phyloP scores from a whole-genome alignment of 2,888 invertebrate genomes.

The Cantharis flavilabris region DNA sequence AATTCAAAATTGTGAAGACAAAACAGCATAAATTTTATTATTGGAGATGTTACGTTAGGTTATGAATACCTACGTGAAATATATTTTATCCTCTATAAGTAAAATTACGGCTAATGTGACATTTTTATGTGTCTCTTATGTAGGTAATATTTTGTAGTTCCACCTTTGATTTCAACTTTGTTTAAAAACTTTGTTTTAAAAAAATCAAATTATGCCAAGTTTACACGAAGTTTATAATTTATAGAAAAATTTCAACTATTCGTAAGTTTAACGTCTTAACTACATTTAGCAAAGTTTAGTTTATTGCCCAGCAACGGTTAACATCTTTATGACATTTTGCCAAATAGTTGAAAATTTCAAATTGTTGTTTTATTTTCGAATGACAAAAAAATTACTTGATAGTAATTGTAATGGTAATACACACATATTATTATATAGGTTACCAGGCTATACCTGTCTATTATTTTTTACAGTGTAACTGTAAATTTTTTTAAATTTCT shows the following conservation, averaged over 20 bases:
- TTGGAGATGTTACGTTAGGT: background rate
- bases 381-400: too few species aligned
- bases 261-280: background rate
- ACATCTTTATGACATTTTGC: too few species aligned
- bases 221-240: background rate
- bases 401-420: too few species aligned
- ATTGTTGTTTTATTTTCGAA: too few species aligned
- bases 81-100: background rate
- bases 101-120: background rate
- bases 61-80: background rate
- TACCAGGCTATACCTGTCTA: too few species aligned
- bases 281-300: too few species aligned
- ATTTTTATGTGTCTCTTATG: background rate
- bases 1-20: background rate
- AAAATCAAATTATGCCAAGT: background rate
- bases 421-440: too few species aligned
- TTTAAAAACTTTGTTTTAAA: background rate
- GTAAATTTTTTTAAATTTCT: too few species aligned
- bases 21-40: background rate
- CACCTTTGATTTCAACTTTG: background rate
- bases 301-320: too few species aligned
- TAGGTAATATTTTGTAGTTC: background rate
- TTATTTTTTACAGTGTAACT: too few species aligned
- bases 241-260: background rate
- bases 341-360: too few species aligned